Evolutionary conservation across 2,113 vertebrate genomes (phyloP), one percentile per base, ranked within the genome.

Genomic region (Gymnorhina tibicen): DNA sequence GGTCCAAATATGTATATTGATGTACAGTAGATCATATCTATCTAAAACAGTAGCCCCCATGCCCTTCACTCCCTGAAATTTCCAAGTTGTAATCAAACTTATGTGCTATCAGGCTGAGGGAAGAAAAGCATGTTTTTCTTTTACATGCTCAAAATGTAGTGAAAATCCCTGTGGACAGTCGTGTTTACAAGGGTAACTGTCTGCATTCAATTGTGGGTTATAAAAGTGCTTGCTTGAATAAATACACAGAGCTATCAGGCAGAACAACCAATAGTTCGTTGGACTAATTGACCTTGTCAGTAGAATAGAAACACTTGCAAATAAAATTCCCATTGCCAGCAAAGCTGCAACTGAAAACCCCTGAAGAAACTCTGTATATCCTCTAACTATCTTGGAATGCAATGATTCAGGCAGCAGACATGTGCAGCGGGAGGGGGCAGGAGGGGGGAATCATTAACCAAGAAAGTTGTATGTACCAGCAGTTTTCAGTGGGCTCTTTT

Each of bases 281-380:
- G 90, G 92, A 97, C 95, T 98, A 97, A 97, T 97, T 98, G 97
- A 98, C 96, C 89, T 83, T 97, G 95, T 97, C 93, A 96, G 90
- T 97, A 94, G 97, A 97, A 96, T 95, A 97, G 96, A 97, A 98
- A 97, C 95, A 96, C 93, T 97, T 96, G 95, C 79, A 98, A 97
- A 97, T 98, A 97, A 97, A 97, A 93, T 97, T 96, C 62, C 90
- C 59, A 46, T 93, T 97, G 96, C 97, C 92, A 97, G 96, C 49
- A 87, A 93, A 94, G 87, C 89, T 97, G 92, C 83, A 91, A 81
- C 92, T 95, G 94, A 97, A 98, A 97, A 93, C 87, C 93, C 69
- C 82, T 93, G 92, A 95, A 97, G 95, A 96, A 97, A 94, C 73
- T 93, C 73, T 91, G 73, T 93, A 66, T 78, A 72, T 97, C 92